phyloP scores from a whole-genome alignment of 2,888 invertebrate species.

The Drosophila setosimentum region DNA sequence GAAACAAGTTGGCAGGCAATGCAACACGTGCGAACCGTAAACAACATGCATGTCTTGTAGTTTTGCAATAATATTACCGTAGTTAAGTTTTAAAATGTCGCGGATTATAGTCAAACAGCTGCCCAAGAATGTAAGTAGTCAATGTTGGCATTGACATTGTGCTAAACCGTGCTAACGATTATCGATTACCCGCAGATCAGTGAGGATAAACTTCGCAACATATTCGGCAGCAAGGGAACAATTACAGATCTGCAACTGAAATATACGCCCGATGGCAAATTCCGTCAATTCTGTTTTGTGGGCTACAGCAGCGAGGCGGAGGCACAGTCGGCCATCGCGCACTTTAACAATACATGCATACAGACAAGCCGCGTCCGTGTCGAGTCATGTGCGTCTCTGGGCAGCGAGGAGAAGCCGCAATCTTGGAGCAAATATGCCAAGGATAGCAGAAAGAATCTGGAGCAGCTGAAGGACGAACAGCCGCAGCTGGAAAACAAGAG shows the following conservation, averaged over 20 bases:
- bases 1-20: conserved; percentile 45
- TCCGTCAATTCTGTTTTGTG: conserved; percentile 96
- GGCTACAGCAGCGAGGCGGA: conserved; percentile 94
- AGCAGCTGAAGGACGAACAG: conserved; percentile 81
- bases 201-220: conserved; percentile 90
- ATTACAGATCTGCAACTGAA: conserved; percentile 98
- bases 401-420: conserved; percentile 91
- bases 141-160: not conserved
- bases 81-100: conserved; percentile 85
- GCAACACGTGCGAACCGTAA: conserved; percentile 61
- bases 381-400: conserved; percentile 89
- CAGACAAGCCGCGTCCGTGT: conserved; percentile 93
- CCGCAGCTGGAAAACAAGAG: conserved; percentile 82
- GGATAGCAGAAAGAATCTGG: conserved; percentile 88
- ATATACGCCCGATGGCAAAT: conserved; percentile 95
- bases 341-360: conserved; percentile 94
- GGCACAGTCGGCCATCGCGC: conserved; percentile 91
- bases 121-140: conserved; percentile 91
- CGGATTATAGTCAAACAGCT: conserved; percentile 96
- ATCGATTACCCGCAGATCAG: conserved; percentile 88
- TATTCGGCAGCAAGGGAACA: conserved; percentile 92
- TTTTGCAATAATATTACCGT: not conserved
- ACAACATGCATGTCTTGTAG: conserved; percentile 62
- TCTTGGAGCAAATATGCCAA: conserved; percentile 97
- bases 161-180: not conserved